These are phyloP conservation scores for Sebastes matsubarae DNA, from an alignment of 2,797 vertebrate genomes.

Conservation along the genomic window DNA sequence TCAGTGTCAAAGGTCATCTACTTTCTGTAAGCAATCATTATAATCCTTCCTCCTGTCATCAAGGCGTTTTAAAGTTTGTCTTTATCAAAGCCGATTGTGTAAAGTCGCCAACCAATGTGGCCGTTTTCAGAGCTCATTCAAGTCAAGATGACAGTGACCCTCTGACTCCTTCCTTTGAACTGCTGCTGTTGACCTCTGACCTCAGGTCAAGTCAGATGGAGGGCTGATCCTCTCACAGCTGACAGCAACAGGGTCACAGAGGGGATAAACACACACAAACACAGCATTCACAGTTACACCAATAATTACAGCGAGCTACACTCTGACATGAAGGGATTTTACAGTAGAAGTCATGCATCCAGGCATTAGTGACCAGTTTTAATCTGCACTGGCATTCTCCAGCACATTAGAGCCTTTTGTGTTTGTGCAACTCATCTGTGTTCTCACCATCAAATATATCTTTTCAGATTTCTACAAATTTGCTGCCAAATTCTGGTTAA, in stretches of 20 bases:
- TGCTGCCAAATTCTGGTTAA: neutral
- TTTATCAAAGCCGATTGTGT: neutral
- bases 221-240: constrained; percentile 34
- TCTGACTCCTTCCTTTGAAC: constrained; percentile 23
- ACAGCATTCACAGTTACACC: constrained; percentile 1
- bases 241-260: constrained; percentile 32
- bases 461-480: neutral
- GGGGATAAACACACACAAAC: constrained; percentile 10
- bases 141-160: constrained; percentile 27
- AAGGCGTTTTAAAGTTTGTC: neutral
- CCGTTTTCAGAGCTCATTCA: constrained; percentile 21
- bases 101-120: neutral
- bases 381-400: constrained; percentile 34
- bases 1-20: neutral
- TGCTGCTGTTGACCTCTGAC: constrained; percentile 48
- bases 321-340: constrained; percentile 18
- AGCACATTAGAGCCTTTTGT: constrained; percentile 14
- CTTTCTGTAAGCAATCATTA: neutral
- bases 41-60: neutral
- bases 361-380: constrained; percentile 27
- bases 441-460: neutral
- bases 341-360: constrained; percentile 12
- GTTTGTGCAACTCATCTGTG: constrained; percentile 1
- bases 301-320: neutral
- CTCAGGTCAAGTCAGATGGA: constrained; percentile 17